A percentile compares a stretch with the other conserved stretches of the same genome.
Conservation (phyloP, 2,113 vertebrate species). For the Sporophila hypoxantha region DNA sequence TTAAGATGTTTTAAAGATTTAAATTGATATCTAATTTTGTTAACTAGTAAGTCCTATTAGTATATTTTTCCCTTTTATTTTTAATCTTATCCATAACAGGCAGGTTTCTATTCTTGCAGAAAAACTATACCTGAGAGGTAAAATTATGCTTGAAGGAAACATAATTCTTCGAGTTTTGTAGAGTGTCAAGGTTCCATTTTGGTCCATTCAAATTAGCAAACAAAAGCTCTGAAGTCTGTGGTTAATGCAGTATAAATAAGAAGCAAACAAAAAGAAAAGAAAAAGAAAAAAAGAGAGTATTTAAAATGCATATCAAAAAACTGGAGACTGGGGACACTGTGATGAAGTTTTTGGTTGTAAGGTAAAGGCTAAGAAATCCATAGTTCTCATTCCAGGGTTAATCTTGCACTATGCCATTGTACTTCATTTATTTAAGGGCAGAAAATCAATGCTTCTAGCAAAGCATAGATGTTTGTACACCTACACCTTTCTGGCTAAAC, state of each 20-base stretch:
- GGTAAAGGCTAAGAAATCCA: neutral
- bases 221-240: neutral
- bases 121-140: neutral
- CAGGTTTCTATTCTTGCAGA: neutral
- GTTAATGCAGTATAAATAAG: neutral
- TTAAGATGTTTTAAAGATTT: neutral
- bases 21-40: neutral
- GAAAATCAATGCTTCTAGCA: neutral
- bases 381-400: neutral
- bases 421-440: neutral
- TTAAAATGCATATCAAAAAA: neutral
- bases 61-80: neutral
- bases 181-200: neutral
- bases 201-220: neutral
- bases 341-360: neutral
- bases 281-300: neutral
- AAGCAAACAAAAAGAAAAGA: neutral
- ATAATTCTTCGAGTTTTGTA: neutral
- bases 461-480: neutral
- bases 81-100: neutral
- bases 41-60: neutral
- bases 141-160: neutral
- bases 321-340: neutral
- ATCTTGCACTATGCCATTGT: neutral
- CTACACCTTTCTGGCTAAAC: neutral